Percentiles rank a stretch among this genome's conserved stretches.
These are phyloP conservation scores for Corythaixoides concolor DNA, from an alignment of 2,113 vertebrate genomes.

Conservation along the genomic window DNA sequence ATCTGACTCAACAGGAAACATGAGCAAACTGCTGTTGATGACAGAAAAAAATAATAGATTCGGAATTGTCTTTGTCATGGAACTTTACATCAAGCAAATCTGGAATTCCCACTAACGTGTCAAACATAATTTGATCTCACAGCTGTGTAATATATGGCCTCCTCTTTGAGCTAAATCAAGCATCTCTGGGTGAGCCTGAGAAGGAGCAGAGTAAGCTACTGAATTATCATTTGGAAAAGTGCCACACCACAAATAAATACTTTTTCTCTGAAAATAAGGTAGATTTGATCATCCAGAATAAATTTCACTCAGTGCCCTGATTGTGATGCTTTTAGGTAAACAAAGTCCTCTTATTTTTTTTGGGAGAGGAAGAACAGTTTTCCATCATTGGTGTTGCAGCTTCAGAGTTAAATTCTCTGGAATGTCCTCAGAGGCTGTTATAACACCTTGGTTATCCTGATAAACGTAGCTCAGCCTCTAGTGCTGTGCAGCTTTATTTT, in stretches of 20 bases:
- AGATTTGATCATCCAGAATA: neutral
- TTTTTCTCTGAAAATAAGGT: slow-evolving; percentile 9
- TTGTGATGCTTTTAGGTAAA: neutral
- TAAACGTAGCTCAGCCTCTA: neutral
- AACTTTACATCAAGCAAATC: neutral
- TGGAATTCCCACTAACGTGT: neutral
- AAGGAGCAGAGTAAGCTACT: neutral
- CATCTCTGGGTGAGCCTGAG: slow-evolving; percentile 6
- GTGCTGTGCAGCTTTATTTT: neutral
- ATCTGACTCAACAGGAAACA: slow-evolving; percentile 52
- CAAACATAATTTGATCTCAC: neutral
- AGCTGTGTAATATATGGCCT: neutral
- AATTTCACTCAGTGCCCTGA: neutral
- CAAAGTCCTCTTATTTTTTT: neutral
- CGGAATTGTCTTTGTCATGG: neutral
- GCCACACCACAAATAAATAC: neutral
- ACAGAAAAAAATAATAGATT: neutral
- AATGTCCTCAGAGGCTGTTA: neutral
- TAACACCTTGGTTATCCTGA: neutral
- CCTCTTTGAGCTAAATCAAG: neutral
- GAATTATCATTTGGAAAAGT: neutral
- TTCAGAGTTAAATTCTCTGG: neutral
- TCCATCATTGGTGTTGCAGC: neutral
- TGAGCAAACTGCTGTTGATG: neutral
- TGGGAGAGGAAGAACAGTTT: neutral